Evolutionary conservation across 1,140 invertebrate species (phyloP), one percentile per base, ranked within the genome.

Genomic region (Listronotus bonariensis): DNA sequence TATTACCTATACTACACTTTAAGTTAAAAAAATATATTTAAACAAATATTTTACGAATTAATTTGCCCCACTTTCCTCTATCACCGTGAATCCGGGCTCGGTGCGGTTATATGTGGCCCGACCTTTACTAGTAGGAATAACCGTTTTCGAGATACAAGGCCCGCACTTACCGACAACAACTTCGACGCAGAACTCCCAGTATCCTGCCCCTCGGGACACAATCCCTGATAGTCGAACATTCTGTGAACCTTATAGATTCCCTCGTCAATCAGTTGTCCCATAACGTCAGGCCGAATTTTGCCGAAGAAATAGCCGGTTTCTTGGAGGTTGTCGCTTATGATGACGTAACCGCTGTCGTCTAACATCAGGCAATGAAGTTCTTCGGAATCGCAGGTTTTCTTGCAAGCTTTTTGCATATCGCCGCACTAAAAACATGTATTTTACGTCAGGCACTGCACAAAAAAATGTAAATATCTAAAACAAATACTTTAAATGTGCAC

Each of bases 291-390:
- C 52, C 86, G 79, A 41, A 96, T 83, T 75, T 93, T 90, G 0
- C 94, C 94, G 70, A 96, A 94, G 78, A 96, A 96, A 66, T 83
- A 83, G n/a, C 92, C 92, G 6, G 91, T 91, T 61, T 92, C 84
- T 6, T 79, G 79, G 0, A 81, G 76, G n/a, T 87, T 82, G 72
- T 93, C 87, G 2, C 90, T 90, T 11, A 94, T 87, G 0, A 92
- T 80, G 11, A 97, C 85, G 80, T 90, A 97, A 5, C 92, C 95
- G 77, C 95, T 93, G 76, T 94, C 94, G 76, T 97, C 94, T 14
- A 97, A 79, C 32, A 97, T 81, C 76, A 88, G 93, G 76, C 94
- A 97, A 54, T 93, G 88, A 69, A 92, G 83, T 36, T 86, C 84
- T 34, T 87, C 84, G 10, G 87, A 85, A 7, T 84, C 83, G 75